Conservation (phyloP, 2,888 invertebrate species). For the Hyppa rectilinea region DNA sequence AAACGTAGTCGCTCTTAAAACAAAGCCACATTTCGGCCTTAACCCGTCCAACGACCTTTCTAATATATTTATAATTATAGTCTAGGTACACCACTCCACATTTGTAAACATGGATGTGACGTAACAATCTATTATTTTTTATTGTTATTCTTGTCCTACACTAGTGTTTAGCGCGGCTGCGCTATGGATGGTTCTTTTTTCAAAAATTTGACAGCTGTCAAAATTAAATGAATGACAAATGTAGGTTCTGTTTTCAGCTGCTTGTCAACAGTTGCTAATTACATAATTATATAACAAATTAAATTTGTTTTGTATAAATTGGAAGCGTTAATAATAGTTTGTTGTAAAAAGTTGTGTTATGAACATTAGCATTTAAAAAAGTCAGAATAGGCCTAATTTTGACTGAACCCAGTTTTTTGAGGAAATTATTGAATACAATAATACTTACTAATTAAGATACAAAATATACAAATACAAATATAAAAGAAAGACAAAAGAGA, state of each 20-base stretch:
- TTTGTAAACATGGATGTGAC: constrained; percentile 87
- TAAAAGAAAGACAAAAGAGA: not conserved
- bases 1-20: constrained; percentile 68
- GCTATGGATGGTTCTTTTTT: constrained; percentile 21
- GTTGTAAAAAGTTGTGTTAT: too few relatives aligned
- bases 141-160: constrained; percentile 57
- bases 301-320: not conserved
- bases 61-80: constrained; percentile 90
- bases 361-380: too few relatives aligned
- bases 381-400: not conserved
- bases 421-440: not conserved
- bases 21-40: constrained; percentile 79
- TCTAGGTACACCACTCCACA: constrained; percentile 70
- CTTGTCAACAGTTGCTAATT: constrained; percentile 16
- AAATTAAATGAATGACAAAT: constrained; percentile 24
- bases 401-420: not conserved
- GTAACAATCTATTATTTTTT: constrained; percentile 74
- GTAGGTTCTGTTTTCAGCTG: constrained; percentile 29
- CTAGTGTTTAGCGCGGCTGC: constrained; percentile 50
- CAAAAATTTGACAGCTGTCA: constrained; percentile 48
- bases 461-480: not conserved
- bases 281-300: not conserved
- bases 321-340: too few relatives aligned
- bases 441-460: constrained; percentile 2
- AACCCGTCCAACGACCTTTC: constrained; percentile 86